phyloP scores from a whole-genome alignment of 2,888 invertebrate species.

The Mesorhabditis spiculigera region DNA sequence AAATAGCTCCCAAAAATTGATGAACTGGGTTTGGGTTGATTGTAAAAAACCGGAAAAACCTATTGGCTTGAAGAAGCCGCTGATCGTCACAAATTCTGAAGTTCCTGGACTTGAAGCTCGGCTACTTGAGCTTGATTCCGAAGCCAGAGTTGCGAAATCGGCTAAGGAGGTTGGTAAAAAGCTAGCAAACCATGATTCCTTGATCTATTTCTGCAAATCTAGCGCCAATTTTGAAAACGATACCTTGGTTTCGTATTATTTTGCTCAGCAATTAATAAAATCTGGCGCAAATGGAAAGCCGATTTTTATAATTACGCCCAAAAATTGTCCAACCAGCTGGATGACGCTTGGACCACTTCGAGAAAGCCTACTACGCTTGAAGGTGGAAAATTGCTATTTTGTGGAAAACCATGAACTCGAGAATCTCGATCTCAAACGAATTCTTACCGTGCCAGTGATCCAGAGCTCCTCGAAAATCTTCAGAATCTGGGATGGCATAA shows the following conservation, averaged over 20 bases:
- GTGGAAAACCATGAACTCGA: background rate
- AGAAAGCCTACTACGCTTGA: background rate
- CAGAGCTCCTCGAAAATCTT: background rate
- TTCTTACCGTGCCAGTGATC: background rate
- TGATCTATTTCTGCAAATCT: background rate
- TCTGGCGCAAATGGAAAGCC: too few species aligned
- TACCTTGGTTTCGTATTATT: background rate
- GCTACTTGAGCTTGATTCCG: background rate
- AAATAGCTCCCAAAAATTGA: background rate
- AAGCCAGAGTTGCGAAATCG: background rate
- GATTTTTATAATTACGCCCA: background rate
- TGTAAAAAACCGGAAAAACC: background rate
- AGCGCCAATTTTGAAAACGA: background rate
- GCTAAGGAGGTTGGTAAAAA: background rate
- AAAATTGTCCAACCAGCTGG: conserved; percentile 5
- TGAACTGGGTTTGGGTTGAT: background rate
- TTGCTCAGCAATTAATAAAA: background rate
- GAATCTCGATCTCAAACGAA: background rate
- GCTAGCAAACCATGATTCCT: background rate
- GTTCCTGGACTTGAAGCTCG: background rate
- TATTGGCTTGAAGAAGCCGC: background rate
- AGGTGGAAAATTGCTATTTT: background rate
- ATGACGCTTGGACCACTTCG: conserved; percentile 5
- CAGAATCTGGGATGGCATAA: background rate
- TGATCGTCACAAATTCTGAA: background rate